Evolutionary conservation across 2,797 vertebrate genomes (phyloP), one percentile per base, ranked within the genome.

Genomic region (Poecilia velifera): DNA sequence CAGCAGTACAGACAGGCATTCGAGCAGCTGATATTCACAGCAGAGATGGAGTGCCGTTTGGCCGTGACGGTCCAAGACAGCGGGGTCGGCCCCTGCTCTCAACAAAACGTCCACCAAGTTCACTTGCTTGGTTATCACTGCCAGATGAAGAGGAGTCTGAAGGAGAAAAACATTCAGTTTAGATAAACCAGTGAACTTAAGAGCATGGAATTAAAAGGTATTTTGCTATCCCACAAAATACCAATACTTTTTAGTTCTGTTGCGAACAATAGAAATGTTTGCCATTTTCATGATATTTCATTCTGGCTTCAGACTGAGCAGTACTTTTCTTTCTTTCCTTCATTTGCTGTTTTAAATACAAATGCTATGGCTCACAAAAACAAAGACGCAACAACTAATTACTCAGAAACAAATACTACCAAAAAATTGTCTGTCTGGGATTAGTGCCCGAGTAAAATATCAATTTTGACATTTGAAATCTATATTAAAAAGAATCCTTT

Each of bases 91-190:
- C 1, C 96, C 96, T 0, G 94, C 94, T 0, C 78, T 81, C 82
- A 98, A 73, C 79, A 98, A 86, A 43, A 90, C 80, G 12, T 91
- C 82, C 83, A 97, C 97, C 77, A 98, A 86, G 0, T 76, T 55
- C 0, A 91, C 85, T 85, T 98, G 95, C 55, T 94, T 92, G 36
- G 96, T 98, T 89, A 98, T 97, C 80, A 98, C 96, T 0, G 97
- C 97, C 91, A 98, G 89, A 90, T 98, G 97, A 46, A 98, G 94
- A 0, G 97, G 97, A 0, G 97, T 98, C 97, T 98, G 85, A 43
- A n/a, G 20, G 51, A 81, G 31, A 57, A 80, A 68, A 68, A 72
- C 45, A 13, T 1, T 83, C 43, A 78, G 45, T 68, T 89, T 66
- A 87, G 66, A 83, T 70, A 86, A 83, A 74, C 45, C 51, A 73